phyloP scores from a whole-genome alignment of 2,888 invertebrate genomes.

The Sicus ferrugineus region DNA sequence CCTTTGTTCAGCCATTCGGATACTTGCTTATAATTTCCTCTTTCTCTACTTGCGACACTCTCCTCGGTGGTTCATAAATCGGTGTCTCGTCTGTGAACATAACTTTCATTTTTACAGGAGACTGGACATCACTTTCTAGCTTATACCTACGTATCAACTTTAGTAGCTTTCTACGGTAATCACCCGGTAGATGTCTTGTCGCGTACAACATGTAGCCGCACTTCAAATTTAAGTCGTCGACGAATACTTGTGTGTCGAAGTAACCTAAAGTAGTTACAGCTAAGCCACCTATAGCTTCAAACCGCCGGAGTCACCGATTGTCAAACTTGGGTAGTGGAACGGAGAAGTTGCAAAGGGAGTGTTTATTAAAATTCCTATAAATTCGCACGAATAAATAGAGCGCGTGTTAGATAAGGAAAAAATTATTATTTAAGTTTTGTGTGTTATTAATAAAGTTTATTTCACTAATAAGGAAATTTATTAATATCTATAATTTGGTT shows the following conservation, averaged over 20 bases:
- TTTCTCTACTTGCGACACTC: conserved; percentile 21
- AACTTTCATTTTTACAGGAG: background rate
- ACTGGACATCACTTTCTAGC: background rate
- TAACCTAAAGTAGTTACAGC: conserved; percentile 30
- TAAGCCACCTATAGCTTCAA: conserved; percentile 21
- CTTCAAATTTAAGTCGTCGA: conserved; percentile 20
- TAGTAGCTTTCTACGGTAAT: background rate
- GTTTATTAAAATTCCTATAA: too few relatives aligned
- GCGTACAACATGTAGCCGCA: conserved; percentile 30
- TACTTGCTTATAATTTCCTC: conserved; percentile 19
- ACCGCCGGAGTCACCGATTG: too few relatives aligned
- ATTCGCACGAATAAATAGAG: too few relatives aligned
- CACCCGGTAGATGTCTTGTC: background rate
- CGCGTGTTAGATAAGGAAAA: too few relatives aligned
- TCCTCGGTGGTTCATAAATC: conserved; percentile 20
- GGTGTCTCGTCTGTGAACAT: conserved; percentile 10
- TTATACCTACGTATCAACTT: background rate
- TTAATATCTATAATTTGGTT: too few relatives aligned
- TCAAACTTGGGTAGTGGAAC: too few relatives aligned
- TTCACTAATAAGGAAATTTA: too few relatives aligned
- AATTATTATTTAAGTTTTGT: too few relatives aligned
- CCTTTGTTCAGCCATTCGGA: conserved; percentile 15
- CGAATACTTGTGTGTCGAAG: conserved; percentile 18
- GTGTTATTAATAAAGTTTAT: too few relatives aligned
- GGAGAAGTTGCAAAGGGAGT: too few relatives aligned